These are phyloP conservation scores for Parazoanthus darwini DNA, from an alignment of 92 coral and sea anemone species.

Conservation along the genomic window DNA sequence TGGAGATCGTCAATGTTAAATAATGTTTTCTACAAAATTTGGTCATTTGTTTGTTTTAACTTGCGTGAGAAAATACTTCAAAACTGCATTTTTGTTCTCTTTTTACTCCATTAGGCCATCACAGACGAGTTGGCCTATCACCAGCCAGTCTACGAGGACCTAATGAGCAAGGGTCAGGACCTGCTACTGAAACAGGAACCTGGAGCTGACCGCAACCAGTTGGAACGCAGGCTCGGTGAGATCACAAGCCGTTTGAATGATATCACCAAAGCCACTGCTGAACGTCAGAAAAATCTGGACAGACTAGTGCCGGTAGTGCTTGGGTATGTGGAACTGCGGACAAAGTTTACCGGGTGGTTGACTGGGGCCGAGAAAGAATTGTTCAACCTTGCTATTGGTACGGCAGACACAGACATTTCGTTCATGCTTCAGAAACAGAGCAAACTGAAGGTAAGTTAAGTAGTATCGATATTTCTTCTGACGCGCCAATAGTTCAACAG, in stretches of 20 bases:
- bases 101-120: constrained; percentile 51
- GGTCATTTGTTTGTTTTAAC: neutral
- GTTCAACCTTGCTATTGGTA: constrained; percentile 58
- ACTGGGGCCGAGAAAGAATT: constrained; percentile 78
- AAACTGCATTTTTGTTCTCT: neutral
- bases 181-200: constrained; percentile 67
- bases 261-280: constrained; percentile 65
- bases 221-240: constrained; percentile 71
- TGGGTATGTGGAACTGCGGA: constrained; percentile 75
- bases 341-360: constrained; percentile 80
- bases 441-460: constrained; percentile 66
- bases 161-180: constrained; percentile 69
- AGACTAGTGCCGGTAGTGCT: constrained; percentile 79
- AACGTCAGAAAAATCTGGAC: constrained; percentile 80
- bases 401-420: constrained; percentile 67
- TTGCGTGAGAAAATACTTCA: neutral
- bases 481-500: neutral
- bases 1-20: neutral
- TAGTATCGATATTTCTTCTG: neutral
- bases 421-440: constrained; percentile 77
- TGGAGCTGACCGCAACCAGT: constrained; percentile 68
- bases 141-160: constrained; percentile 77
- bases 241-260: constrained; percentile 78
- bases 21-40: neutral
- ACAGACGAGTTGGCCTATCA: constrained; percentile 78